Base-by-base conservation (phyloP, 2,113 vertebrate species). In the Hippocampus barbouri region DNA sequence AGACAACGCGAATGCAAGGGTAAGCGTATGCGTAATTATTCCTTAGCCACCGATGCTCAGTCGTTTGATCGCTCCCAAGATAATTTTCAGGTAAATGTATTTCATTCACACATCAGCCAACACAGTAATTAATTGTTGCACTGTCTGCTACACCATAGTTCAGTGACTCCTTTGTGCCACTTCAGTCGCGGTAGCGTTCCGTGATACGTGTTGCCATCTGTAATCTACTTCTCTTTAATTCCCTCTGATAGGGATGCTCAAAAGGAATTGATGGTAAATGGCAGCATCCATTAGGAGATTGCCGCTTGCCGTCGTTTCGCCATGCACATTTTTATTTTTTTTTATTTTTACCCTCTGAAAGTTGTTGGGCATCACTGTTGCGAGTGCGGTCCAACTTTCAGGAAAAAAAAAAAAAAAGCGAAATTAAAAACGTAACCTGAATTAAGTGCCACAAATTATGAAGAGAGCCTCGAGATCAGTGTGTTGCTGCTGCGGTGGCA, bases 111-210 rank as follows among this genome's bases (percentile, higher is more conserved):
- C 90, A 85, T 89, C 84, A 86, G 78, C 90, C 87, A 84, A 86
- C 85, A 84, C 83, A 89, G 81, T 90, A 92, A 92, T 92, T 91
- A 93, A 93, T 93, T 93, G 89, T 80, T 79, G 77, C 79, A 86
- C 85, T 87, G 83, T 89, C 89, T 61, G 74, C 76, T 71, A 81
- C 79, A 84, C 89, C 81, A 90, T 88, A 91, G 89, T 91, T 91
- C 88, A 90, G 75, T 82, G 87, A 88, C 83, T 91, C 82, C 84
- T 87, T 87, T 90, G 91, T 91, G 87, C 62, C 78, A 87, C 81
- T 78, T 71, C 72, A 41, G 73, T 72, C 77, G 79, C 25, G 59
- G 77, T 79, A 57, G 72, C 71, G 83, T 82, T 80, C 66, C 27
- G 21, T 77, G 84, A 59, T 84, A 67, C 40, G 73, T 27, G 70